Conservation (phyloP, 1,140 invertebrate genomes). For the Rhyacophila brunnea region DNA sequence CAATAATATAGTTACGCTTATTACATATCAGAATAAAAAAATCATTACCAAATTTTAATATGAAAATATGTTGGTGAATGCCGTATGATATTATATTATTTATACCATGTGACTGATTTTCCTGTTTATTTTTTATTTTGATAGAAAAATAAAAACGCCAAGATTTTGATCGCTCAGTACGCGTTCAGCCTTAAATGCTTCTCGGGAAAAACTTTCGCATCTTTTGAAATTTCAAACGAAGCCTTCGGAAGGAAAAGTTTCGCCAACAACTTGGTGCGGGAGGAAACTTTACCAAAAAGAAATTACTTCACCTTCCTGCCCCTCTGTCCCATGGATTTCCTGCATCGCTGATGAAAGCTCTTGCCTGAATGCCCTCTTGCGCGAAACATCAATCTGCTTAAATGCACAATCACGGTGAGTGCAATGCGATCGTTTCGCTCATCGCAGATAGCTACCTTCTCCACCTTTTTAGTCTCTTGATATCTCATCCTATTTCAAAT, state of each 20-base stretch:
- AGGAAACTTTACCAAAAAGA: conserved; percentile 24
- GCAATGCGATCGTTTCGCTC: conserved; percentile 28
- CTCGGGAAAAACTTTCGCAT: conserved; percentile 25
- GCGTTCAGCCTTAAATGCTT: conserved; percentile 30
- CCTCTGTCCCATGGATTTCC: conserved; percentile 4
- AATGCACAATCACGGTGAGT: conserved; percentile 36
- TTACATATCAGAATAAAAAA: no score
- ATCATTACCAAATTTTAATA: no score
- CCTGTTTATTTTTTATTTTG: no score
- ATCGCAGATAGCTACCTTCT: background rate
- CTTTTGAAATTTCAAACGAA: conserved; percentile 33
- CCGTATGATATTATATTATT: no score
- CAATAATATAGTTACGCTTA: no score
- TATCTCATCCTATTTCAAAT: no score
- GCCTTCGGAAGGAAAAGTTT: conserved; percentile 21
- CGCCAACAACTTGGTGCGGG: conserved; percentile 9
- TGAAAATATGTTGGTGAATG: no score
- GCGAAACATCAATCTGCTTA: conserved; percentile 35
- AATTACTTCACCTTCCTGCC: background rate
- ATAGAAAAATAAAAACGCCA: no score
- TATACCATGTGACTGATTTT: no score
- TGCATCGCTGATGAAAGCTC: conserved; percentile 25
- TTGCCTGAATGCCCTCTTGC: conserved; percentile 22
- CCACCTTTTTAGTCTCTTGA: background rate
- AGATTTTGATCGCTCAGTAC: conserved; percentile 7